A percentile compares a stretch with the other conserved stretches of the same genome.
Conservation (phyloP, 2,888 invertebrate species). For the Apotomis capreana region DNA sequence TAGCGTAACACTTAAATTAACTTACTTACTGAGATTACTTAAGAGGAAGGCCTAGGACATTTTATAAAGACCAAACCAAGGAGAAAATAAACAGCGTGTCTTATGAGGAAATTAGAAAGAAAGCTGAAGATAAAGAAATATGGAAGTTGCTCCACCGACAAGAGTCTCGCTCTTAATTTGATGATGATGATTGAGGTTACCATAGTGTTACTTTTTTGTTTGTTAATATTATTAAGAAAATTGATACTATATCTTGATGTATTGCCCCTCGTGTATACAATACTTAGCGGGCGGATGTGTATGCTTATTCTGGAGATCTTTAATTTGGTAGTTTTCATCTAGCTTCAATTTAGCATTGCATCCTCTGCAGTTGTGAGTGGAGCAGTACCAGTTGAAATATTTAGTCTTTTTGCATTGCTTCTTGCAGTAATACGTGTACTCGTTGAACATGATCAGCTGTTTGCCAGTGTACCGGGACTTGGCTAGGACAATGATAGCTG, state of each 20-base stretch:
- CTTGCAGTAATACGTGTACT: constrained; percentile 75
- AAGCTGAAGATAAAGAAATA: no score
- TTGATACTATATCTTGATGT: constrained; percentile 56
- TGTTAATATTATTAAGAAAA: not conserved
- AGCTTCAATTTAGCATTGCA: constrained; percentile 70
- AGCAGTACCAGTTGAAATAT: constrained; percentile 72
- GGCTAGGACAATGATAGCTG: constrained; percentile 63
- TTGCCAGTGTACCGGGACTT: constrained; percentile 72
- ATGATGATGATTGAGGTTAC: no score
- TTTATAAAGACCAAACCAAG: no score
- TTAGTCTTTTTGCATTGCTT: constrained; percentile 67
- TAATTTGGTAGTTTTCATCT: constrained; percentile 63
- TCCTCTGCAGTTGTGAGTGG: constrained; percentile 72
- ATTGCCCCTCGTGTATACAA: constrained; percentile 65
- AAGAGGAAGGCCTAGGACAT: no score
- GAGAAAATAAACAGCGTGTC: no score
- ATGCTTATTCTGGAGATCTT: constrained; percentile 60
- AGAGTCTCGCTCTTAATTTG: no score
- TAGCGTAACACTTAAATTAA: no score
- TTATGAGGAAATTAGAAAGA: no score
- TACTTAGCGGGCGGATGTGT: constrained; percentile 70
- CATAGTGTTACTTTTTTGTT: no score
- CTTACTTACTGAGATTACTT: no score
- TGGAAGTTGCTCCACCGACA: no score
- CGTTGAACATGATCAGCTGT: constrained; percentile 66